These are phyloP conservation scores for Amblyornis subalaris DNA, from an alignment of 2,113 vertebrate species.

Conservation along the genomic window DNA sequence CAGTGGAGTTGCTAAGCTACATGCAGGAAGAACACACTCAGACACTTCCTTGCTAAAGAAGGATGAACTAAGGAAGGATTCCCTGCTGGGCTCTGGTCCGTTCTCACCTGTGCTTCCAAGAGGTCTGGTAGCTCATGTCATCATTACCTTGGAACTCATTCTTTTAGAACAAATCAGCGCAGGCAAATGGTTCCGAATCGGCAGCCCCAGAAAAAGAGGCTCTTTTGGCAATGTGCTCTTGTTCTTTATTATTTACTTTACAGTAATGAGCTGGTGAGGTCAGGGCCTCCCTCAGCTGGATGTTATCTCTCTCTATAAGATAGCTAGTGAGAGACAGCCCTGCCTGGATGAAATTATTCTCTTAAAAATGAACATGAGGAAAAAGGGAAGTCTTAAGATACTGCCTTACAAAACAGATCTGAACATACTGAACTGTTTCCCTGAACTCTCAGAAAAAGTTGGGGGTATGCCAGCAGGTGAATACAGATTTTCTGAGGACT, in stretches of 20 bases:
- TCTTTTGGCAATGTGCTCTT: neutral
- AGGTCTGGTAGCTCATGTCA: neutral
- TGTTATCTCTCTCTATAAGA: neutral
- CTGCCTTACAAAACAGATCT: neutral
- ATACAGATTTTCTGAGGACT: neutral
- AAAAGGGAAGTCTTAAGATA: neutral
- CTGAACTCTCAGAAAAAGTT: neutral
- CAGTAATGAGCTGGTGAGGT: neutral
- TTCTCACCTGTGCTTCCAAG: neutral
- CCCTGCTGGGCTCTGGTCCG: neutral
- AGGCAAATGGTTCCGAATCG: neutral
- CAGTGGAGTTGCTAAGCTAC: neutral
- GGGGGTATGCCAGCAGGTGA: neutral
- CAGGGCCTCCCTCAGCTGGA: neutral
- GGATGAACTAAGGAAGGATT: neutral
- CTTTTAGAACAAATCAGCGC: neutral
- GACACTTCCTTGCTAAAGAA: neutral
- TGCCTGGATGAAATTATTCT: neutral
- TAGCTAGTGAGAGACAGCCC: neutral
- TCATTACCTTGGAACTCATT: neutral
- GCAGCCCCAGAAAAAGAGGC: neutral
- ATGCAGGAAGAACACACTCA: neutral
- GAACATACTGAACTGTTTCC: neutral
- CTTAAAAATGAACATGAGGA: neutral
- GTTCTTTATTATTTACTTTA: neutral